phyloP scores from a whole-genome alignment of 2,888 invertebrate genomes.

The Cryptosula pallasiana region DNA sequence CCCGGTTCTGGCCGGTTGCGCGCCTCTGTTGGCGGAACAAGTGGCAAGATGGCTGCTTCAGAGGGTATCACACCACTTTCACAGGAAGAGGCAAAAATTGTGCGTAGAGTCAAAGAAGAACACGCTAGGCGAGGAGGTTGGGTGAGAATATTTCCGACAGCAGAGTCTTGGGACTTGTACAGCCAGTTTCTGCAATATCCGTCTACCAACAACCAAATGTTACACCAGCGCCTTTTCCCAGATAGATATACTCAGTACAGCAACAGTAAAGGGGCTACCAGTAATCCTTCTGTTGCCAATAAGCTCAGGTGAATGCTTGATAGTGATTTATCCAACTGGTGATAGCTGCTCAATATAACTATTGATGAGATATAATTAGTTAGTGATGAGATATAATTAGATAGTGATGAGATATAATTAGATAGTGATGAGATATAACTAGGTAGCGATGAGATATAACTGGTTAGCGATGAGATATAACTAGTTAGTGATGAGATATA shows the following conservation, averaged over 20 bases:
- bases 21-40: not conserved
- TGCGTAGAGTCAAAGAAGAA: constrained; percentile 71
- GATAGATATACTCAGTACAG: constrained; percentile 38
- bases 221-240: constrained; percentile 48
- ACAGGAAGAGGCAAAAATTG: constrained; percentile 71
- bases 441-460: too few relatives aligned
- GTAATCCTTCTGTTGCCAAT: constrained; percentile 4
- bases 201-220: constrained; percentile 45
- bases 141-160: constrained; percentile 82
- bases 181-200: constrained; percentile 46
- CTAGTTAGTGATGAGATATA: too few relatives aligned
- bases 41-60: not conserved
- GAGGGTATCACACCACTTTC: constrained; percentile 55
- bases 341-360: too few relatives aligned
- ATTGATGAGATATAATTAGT: too few relatives aligned
- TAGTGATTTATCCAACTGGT: too few relatives aligned
- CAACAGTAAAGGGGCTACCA: not conserved
- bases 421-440: too few relatives aligned
- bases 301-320: constrained; percentile 21
- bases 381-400: too few relatives aligned
- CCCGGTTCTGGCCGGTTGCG: constrained; percentile 1
- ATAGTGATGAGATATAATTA: too few relatives aligned
- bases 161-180: constrained; percentile 69
- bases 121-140: constrained; percentile 79
- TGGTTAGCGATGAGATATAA: too few relatives aligned